Base-by-base conservation (phyloP, 2,113 vertebrate species). In the Odontesthes bonariensis region DNA sequence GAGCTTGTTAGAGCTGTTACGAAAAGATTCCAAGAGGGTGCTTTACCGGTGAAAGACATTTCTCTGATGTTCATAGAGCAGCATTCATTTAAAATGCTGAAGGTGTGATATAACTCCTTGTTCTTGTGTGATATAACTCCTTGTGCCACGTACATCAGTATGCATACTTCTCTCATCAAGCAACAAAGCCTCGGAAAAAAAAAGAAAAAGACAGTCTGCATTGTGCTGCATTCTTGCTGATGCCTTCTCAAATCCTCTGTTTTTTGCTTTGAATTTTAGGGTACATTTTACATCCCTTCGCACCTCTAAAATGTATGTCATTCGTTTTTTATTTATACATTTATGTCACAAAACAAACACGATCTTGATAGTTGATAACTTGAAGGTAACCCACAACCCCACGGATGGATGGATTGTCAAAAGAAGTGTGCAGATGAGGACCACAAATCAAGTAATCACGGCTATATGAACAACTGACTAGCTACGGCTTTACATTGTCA, bases 11-110 rank as follows among this genome's bases (percentile, higher is more conserved):
- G 16, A 44, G 42, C 54, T 69, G 64, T 51, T 64, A 33, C 5
- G 22, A 33, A 73, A 68, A 75, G 20, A 55, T 49, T 60, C 31
- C 3, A 0, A 46, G 17, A 56, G 27, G 38, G 42, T 64, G 52
- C 47, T 58, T 58, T 13, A 55, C 51, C 32, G 35, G 19, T 33
- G 38, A 69, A 46, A 69, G 49, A 57, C 33, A 62, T 49, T 55
- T 6, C 46, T 35, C 23, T 60, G 47, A 22, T 63, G 44, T 67
- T n/a, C 62, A 46, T n/a, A 19, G 35, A 8, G 35, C 55, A 59
- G 46, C 67, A 73, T 44, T 73, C 59, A 61, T 82, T 72, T 62
- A 22, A 87, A 73, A 84, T 62, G 42, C 69, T 72, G 54, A 49
- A 57, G 68, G 57, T 77, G 60, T 16, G 57, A 71, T 38, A 0